A percentile compares a stretch with the other conserved stretches of the same genome.
phyloP scores from a whole-genome alignment of 2,113 vertebrate genomes.

The Catharus bicknelli region DNA sequence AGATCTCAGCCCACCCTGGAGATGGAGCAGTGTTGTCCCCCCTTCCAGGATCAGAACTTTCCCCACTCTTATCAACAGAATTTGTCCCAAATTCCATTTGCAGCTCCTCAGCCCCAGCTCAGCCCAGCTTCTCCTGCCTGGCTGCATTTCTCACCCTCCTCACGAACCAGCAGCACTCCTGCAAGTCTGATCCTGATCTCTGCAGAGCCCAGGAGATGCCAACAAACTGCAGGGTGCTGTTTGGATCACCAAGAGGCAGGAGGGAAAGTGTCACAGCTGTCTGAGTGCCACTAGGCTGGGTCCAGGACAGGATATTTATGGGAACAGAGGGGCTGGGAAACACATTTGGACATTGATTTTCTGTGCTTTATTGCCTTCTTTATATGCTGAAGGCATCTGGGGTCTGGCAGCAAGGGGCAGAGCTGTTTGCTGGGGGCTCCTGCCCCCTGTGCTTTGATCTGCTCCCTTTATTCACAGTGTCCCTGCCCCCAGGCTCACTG shows the following conservation, averaged over 20 bases:
- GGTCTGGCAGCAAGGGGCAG: neutral
- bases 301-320: neutral
- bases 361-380: neutral
- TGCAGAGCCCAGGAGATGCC: accelerated
- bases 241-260: neutral
- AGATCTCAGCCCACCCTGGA: neutral
- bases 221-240: accelerated
- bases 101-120: neutral
- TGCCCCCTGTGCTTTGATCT: neutral
- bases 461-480: accelerated
- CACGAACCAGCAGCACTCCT: neutral
- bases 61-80: neutral
- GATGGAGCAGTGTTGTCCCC: too few relatives aligned
- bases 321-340: neutral
- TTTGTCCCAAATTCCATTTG: neutral
- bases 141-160: neutral
- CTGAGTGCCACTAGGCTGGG: neutral
- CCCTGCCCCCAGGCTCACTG: neutral
- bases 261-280: neutral
- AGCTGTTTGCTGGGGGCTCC: neutral
- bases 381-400: neutral
- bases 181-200: neutral
- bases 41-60: neutral
- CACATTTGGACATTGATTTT: accelerated
- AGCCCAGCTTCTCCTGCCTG: neutral